Conservation (phyloP, 2,888 invertebrate species). For the Alitta virens region DNA sequence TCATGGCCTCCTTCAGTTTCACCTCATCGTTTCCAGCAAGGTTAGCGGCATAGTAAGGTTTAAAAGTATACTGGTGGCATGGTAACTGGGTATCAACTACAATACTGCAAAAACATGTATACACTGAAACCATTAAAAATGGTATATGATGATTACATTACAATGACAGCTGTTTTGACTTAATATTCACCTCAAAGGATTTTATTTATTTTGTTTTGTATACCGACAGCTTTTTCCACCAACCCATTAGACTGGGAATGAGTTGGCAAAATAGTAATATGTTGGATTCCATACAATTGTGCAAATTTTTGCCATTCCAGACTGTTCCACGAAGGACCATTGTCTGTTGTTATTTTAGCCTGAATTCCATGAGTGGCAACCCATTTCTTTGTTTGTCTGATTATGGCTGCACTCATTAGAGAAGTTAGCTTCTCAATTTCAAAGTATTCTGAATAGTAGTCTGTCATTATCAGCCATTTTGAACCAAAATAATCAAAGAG, state of each 20-base stretch:
- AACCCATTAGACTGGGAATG: constrained; percentile 17
- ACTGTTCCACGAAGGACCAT: constrained; percentile 23
- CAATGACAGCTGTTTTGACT: no score
- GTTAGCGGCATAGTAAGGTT: no score
- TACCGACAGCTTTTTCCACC: no score
- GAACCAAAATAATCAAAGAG: constrained; percentile 18
- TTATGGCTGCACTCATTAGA: not conserved
- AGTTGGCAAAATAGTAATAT: constrained; percentile 8
- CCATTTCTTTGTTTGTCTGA: constrained; percentile 18
- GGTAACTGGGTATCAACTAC: no score
- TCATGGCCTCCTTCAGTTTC: no score
- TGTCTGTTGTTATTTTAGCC: constrained; percentile 11
- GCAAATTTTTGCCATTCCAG: constrained; percentile 14
- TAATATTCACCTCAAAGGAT: no score
- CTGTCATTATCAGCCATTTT: constrained; percentile 15
- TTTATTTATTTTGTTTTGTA: no score
- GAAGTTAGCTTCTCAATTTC: constrained; percentile 17
- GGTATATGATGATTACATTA: no score
- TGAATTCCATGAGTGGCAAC: constrained; percentile 20
- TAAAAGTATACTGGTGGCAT: no score
- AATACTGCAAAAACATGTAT: no score
- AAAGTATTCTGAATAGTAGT: constrained; percentile 22
- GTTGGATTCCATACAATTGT: constrained; percentile 7
- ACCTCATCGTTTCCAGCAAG: no score
- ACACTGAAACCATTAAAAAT: no score